These are phyloP conservation scores for Drosophila asahinai DNA, from an alignment of 1,140 invertebrate species.

Conservation along the genomic window DNA sequence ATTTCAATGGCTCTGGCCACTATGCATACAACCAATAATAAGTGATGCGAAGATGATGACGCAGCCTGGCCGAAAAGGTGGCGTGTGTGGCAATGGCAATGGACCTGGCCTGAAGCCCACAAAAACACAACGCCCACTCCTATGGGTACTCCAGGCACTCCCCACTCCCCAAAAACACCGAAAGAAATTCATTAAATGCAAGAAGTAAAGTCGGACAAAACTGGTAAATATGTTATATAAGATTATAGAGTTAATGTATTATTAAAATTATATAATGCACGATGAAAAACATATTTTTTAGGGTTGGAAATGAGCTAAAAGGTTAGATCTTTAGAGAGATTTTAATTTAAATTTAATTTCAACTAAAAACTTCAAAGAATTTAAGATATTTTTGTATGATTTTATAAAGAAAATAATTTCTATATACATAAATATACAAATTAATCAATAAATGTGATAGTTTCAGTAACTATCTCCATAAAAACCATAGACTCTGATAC, in stretches of 20 bases:
- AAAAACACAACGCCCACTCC: conserved; percentile 26
- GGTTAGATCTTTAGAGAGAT: too few relatives aligned
- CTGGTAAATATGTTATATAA: too few relatives aligned
- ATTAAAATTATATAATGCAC: too few relatives aligned
- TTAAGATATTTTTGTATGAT: background rate
- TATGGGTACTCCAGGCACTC: background rate
- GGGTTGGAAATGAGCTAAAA: too few relatives aligned
- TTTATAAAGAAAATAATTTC: background rate
- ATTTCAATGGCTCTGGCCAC: conserved; percentile 48
- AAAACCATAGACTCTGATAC: background rate
- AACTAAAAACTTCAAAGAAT: too few relatives aligned
- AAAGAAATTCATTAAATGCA: background rate
- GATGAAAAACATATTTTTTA: too few relatives aligned
- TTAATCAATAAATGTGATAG: background rate
- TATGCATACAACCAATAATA: conserved; percentile 45
- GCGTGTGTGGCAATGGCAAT: conserved; percentile 49
- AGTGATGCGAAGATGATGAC: conserved; percentile 36
- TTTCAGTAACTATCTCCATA: background rate
- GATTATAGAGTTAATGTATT: too few relatives aligned
- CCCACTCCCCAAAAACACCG: background rate
- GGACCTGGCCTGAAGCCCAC: conserved; percentile 31
- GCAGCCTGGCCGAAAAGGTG: conserved; percentile 22
- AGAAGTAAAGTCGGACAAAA: background rate
- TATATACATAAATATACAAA: background rate
- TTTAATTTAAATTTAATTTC: too few relatives aligned